These are phyloP conservation scores for Alosa alosa DNA, from an alignment of 2,113 vertebrate genomes.

Conservation along the genomic window DNA sequence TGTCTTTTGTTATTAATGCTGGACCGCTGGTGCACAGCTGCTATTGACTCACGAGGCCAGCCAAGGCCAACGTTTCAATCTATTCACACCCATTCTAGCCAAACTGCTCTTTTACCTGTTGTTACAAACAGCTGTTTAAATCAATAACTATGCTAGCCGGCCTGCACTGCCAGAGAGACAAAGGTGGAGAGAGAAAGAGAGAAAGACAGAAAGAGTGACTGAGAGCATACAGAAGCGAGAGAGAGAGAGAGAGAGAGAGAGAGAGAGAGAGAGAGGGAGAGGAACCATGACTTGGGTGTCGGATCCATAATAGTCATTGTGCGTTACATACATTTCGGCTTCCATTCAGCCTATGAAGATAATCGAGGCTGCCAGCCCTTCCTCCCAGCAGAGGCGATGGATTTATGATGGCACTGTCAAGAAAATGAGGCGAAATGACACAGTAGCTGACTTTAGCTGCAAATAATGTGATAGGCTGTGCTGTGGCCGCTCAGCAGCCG, in stretches of 20 bases:
- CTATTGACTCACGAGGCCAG: neutral
- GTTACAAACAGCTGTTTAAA: constrained; percentile 73
- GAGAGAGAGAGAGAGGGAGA: constrained; percentile 46
- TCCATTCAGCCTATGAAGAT: constrained; percentile 99
- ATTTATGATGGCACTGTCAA: constrained; percentile 99
- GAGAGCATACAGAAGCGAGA: neutral
- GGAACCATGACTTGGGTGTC: constrained; percentile 35
- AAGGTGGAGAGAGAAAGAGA: constrained; percentile 48
- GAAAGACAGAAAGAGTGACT: constrained; percentile 53
- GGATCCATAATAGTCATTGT: constrained; percentile 99
- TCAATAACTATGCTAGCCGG: constrained; percentile 74
- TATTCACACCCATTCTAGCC: neutral
- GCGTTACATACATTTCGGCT: constrained; percentile 99
- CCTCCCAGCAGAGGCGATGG: constrained; percentile 98
- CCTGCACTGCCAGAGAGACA: neutral
- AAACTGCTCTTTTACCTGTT: neutral
- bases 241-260: constrained; percentile 24
- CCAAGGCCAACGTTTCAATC: neutral
- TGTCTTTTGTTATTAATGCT: neutral
- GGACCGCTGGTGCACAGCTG: neutral
- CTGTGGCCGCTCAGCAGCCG: constrained; percentile 98
- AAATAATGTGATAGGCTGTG: constrained; percentile 99
- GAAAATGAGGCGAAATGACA: constrained; percentile 99
- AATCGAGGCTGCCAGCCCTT: constrained; percentile 99
- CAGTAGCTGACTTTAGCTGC: constrained; percentile 99